Evolutionary conservation across 2,888 invertebrate species (phyloP).

Genomic region (Alentia gelatinosa): DNA sequence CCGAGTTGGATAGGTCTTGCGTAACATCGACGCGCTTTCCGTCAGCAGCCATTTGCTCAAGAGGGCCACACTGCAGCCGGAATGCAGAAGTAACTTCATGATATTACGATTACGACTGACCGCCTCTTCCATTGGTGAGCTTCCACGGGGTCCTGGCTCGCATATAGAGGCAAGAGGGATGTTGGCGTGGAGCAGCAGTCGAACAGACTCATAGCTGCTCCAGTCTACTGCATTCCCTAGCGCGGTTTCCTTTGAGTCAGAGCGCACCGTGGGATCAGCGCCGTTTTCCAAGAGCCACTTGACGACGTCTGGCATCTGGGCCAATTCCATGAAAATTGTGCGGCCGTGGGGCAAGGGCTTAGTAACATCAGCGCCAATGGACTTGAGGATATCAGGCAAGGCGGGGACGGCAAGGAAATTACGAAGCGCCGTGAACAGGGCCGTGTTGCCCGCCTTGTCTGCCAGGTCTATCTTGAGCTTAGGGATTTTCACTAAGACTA

Average conservation of each 20-base stretch:
- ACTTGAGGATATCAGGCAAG: background rate
- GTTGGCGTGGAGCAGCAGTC: background rate
- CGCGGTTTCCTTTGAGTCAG: background rate
- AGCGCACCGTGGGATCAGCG: background rate
- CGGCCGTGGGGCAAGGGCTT: background rate
- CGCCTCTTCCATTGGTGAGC: slow-evolving; percentile 28
- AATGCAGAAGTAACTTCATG: slow-evolving; percentile 16
- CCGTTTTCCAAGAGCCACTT: slow-evolving; percentile 23
- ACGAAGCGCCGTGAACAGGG: background rate
- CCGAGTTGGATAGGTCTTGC: background rate
- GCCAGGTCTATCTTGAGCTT: slow-evolving; percentile 2
- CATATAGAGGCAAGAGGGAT: background rate
- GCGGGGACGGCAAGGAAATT: background rate
- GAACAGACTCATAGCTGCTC: background rate
- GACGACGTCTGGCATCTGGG: background rate
- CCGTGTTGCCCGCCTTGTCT: background rate
- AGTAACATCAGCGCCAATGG: background rate
- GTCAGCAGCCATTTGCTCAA: slow-evolving; percentile 18
- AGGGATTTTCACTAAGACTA: background rate
- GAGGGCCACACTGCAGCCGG: slow-evolving; percentile 16
- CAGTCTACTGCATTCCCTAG: slow-evolving; percentile 23
- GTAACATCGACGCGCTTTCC: background rate
- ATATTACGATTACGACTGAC: background rate
- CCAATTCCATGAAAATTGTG: slow-evolving; percentile 22
- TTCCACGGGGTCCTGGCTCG: background rate